Evolutionary conservation across 2,797 vertebrate genomes (phyloP).

Genomic region (Cyclopterus lumpus): DNA sequence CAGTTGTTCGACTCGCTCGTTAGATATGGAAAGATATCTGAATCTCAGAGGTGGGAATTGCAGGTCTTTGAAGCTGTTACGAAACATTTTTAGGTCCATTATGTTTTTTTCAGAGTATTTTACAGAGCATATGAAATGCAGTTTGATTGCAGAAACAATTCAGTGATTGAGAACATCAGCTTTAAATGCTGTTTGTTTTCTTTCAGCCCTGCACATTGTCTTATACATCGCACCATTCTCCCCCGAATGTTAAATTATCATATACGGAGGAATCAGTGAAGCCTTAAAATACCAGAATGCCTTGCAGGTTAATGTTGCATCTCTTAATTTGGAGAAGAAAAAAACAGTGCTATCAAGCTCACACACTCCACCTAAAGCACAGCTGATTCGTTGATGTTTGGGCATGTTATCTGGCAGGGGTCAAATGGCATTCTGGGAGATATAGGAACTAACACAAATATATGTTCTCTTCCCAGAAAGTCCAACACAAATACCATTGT

Average conservation of each 20-base stretch:
- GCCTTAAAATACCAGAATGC: conserved; percentile 6
- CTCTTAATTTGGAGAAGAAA: not conserved
- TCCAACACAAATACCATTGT: not conserved
- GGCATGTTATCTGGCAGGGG: not conserved
- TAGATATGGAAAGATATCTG: not conserved
- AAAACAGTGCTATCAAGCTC: not conserved
- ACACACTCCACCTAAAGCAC: not conserved
- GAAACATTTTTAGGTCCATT: not conserved
- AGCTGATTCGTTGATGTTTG: not conserved
- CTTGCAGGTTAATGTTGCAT: conserved; percentile 1
- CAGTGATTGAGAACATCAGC: not conserved
- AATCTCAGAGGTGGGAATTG: not conserved
- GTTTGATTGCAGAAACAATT: not conserved
- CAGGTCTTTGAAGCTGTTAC: not conserved
- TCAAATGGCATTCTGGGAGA: conserved; percentile 2
- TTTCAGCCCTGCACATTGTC: not conserved
- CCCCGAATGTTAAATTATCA: not conserved
- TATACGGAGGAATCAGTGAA: not conserved
- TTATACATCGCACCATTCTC: not conserved
- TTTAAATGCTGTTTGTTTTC: not conserved
- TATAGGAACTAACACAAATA: not conserved
- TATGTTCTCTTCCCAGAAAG: not conserved
- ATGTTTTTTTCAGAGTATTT: not conserved
- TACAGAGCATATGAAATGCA: not conserved
- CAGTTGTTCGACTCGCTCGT: conserved; percentile 9